phyloP scores from a whole-genome alignment of 2,797 vertebrate species.

The Balearica regulorum region DNA sequence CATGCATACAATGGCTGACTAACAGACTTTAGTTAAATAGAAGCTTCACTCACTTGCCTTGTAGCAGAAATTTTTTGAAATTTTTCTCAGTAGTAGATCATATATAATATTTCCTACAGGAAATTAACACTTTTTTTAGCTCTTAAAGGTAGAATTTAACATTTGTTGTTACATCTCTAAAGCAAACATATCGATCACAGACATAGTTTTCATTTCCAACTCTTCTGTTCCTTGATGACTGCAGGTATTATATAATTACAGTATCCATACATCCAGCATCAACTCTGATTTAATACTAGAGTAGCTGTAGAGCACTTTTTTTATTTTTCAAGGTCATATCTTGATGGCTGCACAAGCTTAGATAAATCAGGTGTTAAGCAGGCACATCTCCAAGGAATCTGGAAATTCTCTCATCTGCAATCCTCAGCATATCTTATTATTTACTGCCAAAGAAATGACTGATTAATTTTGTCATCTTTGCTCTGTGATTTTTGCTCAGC shows the following conservation, averaged over 20 bases:
- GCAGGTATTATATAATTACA: constrained; percentile 25
- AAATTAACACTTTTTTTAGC: neutral
- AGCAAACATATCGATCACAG: neutral
- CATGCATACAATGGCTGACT: neutral
- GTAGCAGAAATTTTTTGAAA: neutral
- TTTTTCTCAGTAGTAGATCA: neutral
- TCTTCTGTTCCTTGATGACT: constrained; percentile 15
- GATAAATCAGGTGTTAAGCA: constrained; percentile 77
- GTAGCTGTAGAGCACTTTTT: constrained; percentile 60
- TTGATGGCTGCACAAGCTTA: constrained; percentile 67
- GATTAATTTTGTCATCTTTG: constrained; percentile 82
- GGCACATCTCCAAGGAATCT: constrained; percentile 71
- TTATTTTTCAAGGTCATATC: constrained; percentile 75
- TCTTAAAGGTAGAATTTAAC: neutral
- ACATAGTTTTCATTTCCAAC: neutral
- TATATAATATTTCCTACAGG: neutral
- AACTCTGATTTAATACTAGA: constrained; percentile 67
- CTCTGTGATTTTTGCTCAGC: constrained; percentile 67
- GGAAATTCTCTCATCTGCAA: constrained; percentile 73
- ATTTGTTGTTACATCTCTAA: neutral
- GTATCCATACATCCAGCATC: constrained; percentile 24
- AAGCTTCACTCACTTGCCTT: neutral
- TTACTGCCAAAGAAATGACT: constrained; percentile 78
- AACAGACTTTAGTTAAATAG: neutral
- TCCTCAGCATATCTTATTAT: constrained; percentile 77